Evolutionary conservation across 2,797 vertebrate genomes (phyloP).

Genomic region (Pygocentrus nattereri): DNA sequence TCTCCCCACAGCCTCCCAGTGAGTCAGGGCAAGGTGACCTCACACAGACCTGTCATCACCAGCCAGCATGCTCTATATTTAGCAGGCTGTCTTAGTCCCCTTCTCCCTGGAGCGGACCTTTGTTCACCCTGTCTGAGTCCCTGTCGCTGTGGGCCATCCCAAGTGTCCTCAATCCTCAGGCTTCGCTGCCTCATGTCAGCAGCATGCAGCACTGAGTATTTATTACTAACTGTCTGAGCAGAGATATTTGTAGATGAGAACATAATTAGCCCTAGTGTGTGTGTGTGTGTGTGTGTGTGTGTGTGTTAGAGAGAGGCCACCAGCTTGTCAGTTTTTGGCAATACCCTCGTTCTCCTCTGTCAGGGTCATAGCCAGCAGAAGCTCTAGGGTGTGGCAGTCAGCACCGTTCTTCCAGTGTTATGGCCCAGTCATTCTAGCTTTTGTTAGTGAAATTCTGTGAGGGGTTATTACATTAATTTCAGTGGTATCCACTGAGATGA

Average conservation of each 20-base stretch:
- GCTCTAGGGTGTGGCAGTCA: conserved; percentile 18
- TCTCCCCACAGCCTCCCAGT: conserved; percentile 24
- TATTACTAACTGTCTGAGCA: conserved; percentile 31
- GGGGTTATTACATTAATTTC: no score
- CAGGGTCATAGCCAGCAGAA: conserved; percentile 2
- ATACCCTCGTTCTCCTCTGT: conserved; percentile 12
- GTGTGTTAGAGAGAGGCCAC: conserved; percentile 11
- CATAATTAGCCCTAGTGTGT: conserved; percentile 24
- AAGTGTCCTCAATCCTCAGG: conserved; percentile 25
- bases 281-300: conserved; percentile 17
- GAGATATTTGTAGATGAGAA: conserved; percentile 28
- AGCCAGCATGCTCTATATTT: conserved; percentile 55
- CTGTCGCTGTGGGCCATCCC: conserved; percentile 19
- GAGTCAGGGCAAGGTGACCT: conserved; percentile 54
- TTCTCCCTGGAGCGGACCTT: conserved; percentile 30
- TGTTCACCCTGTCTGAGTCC: conserved; percentile 30
- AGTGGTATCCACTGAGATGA: no score
- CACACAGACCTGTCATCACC: conserved; percentile 49
- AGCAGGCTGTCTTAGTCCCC: conserved; percentile 29
- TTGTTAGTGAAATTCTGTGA: no score
- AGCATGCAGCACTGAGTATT: conserved; percentile 12
- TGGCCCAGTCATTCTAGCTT: no score
- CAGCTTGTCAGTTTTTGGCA: conserved; percentile 31
- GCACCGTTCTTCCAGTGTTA: neutral
- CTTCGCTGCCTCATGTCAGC: conserved; percentile 23